A percentile compares a stretch with the other conserved stretches of the same genome.
phyloP scores from a whole-genome alignment of 2,797 vertebrate species.

The Brachymystax lenok region DNA sequence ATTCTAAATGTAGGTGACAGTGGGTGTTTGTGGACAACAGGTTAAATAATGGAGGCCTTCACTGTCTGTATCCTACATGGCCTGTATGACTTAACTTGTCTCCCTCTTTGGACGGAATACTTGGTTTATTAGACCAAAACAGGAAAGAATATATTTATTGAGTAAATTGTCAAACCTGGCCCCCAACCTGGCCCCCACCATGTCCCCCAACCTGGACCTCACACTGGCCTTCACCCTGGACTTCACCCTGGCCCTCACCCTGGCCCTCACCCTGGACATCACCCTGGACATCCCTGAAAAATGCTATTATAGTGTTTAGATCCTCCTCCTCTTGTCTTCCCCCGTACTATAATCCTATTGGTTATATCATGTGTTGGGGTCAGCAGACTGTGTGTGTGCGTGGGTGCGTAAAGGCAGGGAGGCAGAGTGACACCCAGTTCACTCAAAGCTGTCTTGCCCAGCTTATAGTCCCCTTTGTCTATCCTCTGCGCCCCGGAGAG shows the following conservation, averaged over 20 bases:
- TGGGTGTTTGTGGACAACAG: neutral
- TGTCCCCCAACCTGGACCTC: too few relatives aligned
- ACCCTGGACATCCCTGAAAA: conserved; percentile 52
- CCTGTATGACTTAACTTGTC: neutral
- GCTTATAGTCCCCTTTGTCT: conserved; percentile 68
- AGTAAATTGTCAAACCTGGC: conserved; percentile 29
- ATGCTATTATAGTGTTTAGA: conserved; percentile 77
- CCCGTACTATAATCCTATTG: conserved; percentile 80
- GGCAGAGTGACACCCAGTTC: conserved; percentile 65
- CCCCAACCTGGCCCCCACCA: neutral
- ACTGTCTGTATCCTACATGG: neutral
- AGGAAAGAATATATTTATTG: neutral
- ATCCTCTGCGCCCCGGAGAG: conserved; percentile 54
- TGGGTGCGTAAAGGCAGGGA: conserved; percentile 14
- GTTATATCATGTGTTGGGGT: conserved; percentile 78
- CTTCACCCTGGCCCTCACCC: rapidly evolving
- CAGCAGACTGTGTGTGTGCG: conserved; percentile 67
- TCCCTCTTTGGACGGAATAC: neutral
- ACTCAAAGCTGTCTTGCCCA: conserved; percentile 71
- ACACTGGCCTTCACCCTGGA: rapidly evolving
- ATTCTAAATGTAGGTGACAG: too few relatives aligned
- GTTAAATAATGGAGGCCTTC: neutral
- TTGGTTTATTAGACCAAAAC: neutral
- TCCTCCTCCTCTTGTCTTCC: conserved; percentile 72
- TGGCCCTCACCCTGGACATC: rapidly evolving